Conservation (phyloP, 2,888 invertebrate genomes). For the Calliopum simillimum region DNA sequence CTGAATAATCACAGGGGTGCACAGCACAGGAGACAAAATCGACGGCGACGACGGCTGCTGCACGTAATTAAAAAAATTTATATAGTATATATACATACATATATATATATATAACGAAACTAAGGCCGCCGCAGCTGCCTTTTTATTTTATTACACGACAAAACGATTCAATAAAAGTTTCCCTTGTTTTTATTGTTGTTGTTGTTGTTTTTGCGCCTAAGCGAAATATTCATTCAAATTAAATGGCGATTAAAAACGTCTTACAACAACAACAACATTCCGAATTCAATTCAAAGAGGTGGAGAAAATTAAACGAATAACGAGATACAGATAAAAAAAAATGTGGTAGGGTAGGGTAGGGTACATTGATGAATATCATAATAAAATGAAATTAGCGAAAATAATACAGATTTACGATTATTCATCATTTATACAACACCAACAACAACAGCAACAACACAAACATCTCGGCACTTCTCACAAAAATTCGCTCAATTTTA, state of each 20-base stretch:
- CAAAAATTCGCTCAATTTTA: conserved; percentile 28
- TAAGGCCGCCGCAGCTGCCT: conserved; percentile 19
- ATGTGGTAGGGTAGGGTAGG: too few relatives aligned
- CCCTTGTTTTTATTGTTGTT: too few relatives aligned
- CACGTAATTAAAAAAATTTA: conserved; percentile 3
- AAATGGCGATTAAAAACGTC: too few relatives aligned
- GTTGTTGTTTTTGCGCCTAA: too few relatives aligned
- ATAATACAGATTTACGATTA: background rate
- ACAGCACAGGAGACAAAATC: background rate
- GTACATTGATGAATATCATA: too few relatives aligned
- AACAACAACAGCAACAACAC: conserved; percentile 1
- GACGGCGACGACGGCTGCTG: background rate
- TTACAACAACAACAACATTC: too few relatives aligned
- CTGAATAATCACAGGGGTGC: background rate
- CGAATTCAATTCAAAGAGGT: too few relatives aligned
- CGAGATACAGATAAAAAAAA: too few relatives aligned
- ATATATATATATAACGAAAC: background rate
- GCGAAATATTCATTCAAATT: too few relatives aligned
- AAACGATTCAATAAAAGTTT: background rate
- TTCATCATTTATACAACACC: background rate
- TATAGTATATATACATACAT: conserved; percentile 5
- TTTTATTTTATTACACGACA: background rate
- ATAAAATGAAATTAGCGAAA: too few relatives aligned
- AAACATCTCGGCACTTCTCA: conserved; percentile 2
- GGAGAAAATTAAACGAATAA: too few relatives aligned